Evolutionary conservation across 2,797 vertebrate species (phyloP), one percentile per base, ranked within the genome.

Genomic region (Acipenser oxyrinchus): DNA sequence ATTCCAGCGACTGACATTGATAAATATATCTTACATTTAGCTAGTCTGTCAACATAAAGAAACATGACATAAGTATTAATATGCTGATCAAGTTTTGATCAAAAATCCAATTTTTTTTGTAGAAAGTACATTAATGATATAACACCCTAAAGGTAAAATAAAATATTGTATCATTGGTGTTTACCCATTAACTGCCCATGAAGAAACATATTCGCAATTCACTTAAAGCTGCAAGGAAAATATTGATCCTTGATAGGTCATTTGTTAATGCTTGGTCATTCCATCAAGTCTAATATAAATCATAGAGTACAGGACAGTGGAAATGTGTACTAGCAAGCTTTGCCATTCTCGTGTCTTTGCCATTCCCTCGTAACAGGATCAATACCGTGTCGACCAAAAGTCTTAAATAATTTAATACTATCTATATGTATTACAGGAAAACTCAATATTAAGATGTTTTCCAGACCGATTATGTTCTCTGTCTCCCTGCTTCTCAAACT

Each of bases 201-300:
- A 58, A 11, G 6, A n/a, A 7, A 15, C 55, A n/a, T 13, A 7
- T 58, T 58, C 12, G 5, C 37, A 58, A 58, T 58, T 13, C 12
- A 58, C 55, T 11, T 58, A 11, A n/a, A 58, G 2, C 6, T 58
- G 15, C 10, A 58, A 58, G 55, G 55, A 11, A 11, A n/a, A n/a
- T 58, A 11, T 58, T 58, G n/a, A 58, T 58, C 10, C 15, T 58
- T 58, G 12, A 58, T 58, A 58, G 55, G 55, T 58, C 55, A 58
- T 58, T 58, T n/a, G 55, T 58, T 58, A 58, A 58, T 58, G 55
- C 55, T 58, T 58, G 55, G 55, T 58, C 55, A 58, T 58, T n/a
- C 55, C 12, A 58, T 58, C 55, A 58, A 58, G 55, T 58, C 10
- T 58, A 58, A 58, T 58, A 11, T 11, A 58, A 58, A 58, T 58